Conservation (phyloP, 1,140 invertebrate species). For the Parasteatoda tepidariorum region DNA sequence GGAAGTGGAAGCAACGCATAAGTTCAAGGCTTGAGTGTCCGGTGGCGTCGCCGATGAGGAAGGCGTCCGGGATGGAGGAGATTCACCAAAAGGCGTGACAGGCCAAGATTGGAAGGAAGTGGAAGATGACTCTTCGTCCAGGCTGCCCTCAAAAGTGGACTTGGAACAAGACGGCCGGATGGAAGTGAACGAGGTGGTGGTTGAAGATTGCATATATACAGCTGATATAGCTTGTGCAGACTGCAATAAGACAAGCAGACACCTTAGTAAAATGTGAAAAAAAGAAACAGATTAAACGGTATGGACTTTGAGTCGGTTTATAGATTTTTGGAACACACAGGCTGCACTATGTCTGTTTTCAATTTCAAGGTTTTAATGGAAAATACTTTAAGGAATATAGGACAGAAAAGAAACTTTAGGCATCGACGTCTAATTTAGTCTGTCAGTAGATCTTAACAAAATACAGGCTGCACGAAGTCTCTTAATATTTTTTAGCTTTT, state of each 20-base stretch:
- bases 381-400: too few species aligned
- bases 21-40: constrained; percentile 51
- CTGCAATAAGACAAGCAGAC: too few species aligned
- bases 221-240: constrained; percentile 25
- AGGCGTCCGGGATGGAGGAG: not conserved
- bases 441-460: too few species aligned
- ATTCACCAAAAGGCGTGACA: not conserved
- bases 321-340: not conserved
- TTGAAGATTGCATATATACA: not conserved
- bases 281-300: not conserved
- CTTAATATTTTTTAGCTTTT: too few species aligned
- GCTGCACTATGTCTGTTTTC: not conserved
- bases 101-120: not conserved
- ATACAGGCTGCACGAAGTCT: too few species aligned
- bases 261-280: not conserved
- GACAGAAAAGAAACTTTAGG: too few species aligned
- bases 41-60: not conserved
- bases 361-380: not conserved
- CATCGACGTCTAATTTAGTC: too few species aligned
- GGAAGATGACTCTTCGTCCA: not conserved
- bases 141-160: constrained; percentile 1
- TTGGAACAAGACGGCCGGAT: constrained; percentile 28
- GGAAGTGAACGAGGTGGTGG: not conserved
- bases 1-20: constrained; percentile 71
- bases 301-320: not conserved